phyloP scores from a whole-genome alignment of 1,140 invertebrate species.

The Lordiphosa mommai region DNA sequence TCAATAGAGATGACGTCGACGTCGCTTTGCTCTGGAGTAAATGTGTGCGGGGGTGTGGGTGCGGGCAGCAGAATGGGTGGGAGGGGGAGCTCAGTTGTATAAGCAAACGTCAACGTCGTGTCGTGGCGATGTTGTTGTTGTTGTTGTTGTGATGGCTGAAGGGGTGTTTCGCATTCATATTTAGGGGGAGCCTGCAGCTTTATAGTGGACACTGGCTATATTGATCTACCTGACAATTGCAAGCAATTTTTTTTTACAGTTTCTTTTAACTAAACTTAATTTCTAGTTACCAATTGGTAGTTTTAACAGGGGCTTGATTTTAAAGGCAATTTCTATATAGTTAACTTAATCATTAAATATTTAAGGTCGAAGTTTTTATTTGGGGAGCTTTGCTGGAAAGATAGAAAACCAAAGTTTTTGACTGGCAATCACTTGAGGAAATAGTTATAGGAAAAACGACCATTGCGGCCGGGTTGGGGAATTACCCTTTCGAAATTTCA shows the following conservation, averaged over 20 bases:
- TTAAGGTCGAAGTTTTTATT: too few relatives aligned
- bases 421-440: too few relatives aligned
- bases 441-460: too few relatives aligned
- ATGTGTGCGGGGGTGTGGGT: slow-evolving; percentile 1
- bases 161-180: slow-evolving; percentile 52
- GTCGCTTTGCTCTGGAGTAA: slow-evolving; percentile 12
- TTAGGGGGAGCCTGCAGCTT: slow-evolving; percentile 2
- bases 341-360: too few relatives aligned
- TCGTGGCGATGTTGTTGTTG: slow-evolving; percentile 56
- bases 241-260: not conserved
- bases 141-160: slow-evolving; percentile 27
- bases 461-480: too few relatives aligned
- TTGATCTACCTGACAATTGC: not conserved
- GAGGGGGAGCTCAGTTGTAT: slow-evolving; percentile 27
- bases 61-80: not conserved
- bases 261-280: too few relatives aligned
- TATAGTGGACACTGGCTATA: slow-evolving; percentile 6
- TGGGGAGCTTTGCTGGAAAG: too few relatives aligned
- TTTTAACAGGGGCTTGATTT: too few relatives aligned
- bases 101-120: slow-evolving; percentile 45
- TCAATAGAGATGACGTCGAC: slow-evolving; percentile 56
- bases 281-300: too few relatives aligned
- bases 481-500: too few relatives aligned
- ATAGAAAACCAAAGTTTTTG: too few relatives aligned
- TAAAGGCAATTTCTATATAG: too few relatives aligned